Conservation (phyloP, 1,140 invertebrate genomes). For the Drosophila navojoa region DNA sequence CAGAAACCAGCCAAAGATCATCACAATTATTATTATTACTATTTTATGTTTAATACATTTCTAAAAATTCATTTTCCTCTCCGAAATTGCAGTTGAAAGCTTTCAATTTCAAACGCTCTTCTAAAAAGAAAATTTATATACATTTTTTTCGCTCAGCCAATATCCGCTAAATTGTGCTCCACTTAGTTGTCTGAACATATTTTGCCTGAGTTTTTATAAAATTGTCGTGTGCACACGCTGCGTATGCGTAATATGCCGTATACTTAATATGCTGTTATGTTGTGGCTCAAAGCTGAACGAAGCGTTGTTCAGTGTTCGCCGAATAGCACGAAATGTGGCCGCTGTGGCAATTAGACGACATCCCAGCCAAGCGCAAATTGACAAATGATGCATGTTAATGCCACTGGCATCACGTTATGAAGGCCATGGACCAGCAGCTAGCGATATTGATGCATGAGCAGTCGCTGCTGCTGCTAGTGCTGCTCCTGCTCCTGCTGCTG, state of each 20-base stretch:
- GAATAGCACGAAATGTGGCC: neutral
- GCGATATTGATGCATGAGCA: constrained; percentile 57
- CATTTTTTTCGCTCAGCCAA: neutral
- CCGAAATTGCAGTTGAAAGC: too few relatives aligned
- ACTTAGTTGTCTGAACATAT: too few relatives aligned
- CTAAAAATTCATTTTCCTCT: too few relatives aligned
- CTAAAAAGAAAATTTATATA: too few relatives aligned
- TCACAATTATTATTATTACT: neutral
- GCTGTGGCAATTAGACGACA: constrained; percentile 16
- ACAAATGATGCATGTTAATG: constrained; percentile 72
- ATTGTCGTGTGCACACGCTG: neutral
- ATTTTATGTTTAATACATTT: neutral
- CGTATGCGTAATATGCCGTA: constrained; percentile 37
- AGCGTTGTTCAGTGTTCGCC: too few relatives aligned
- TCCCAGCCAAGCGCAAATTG: constrained; percentile 29
- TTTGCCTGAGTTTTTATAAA: too few relatives aligned
- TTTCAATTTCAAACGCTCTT: too few relatives aligned
- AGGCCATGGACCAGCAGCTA: neutral
- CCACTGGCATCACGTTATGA: constrained; percentile 23
- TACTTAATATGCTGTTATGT: constrained; percentile 22
- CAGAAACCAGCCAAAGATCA: too few relatives aligned
- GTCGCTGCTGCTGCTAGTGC: neutral
- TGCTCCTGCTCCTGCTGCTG: too few relatives aligned
- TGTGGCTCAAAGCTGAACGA: constrained; percentile 9
- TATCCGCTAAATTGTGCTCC: too few relatives aligned